Base-by-base conservation (phyloP, 53 echinoderm and acorn worm genomes). In the Temnopleurus reevesii region DNA sequence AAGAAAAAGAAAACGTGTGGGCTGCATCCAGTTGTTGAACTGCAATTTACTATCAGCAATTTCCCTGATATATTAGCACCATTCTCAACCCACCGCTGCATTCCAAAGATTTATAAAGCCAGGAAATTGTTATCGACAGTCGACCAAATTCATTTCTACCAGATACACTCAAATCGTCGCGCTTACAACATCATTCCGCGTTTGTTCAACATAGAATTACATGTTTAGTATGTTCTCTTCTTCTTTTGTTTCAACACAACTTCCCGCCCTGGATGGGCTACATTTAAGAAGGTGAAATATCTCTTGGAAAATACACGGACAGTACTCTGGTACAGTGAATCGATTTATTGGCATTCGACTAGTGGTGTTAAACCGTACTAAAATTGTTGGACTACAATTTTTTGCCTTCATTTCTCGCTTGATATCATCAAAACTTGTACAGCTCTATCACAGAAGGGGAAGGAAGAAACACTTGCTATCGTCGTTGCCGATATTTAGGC, bases 1-100 rank as follows among this genome's bases (percentile, higher is more conserved):
- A 47, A 79, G 79, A 79, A 47, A 15, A 46, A 49, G 30, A 49
- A 49, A 46, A 38, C 79, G 79, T 79, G 79, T 79, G 79, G 79
- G 79, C 19, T 79, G 79, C 10, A 79, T 28, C 34, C 12, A 47
- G 36, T 71, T n/a, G n/a, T n/a, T 79, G 27, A 28, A 49, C 79
- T 25, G 41, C 26, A 79, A 29, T 47, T 47, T 13, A 49, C 46
- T 47, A 47, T 2, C 79, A 79, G 21, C 46, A 49, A 47, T 79
- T 19, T n/a, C n/a, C n/a, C 12, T 46, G 49, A 47, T 79, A 10
- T 46, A 79, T 79, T 47, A 79, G 79, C 49, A 17, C 31, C 18
- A 28, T 46, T 29, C 13, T 49, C 46, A 46, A 49, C 79, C 79
- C 79, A 79, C 79, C 46, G 45, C 21, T 47, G 12, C 41, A 49